phyloP scores from a whole-genome alignment of 2,888 invertebrate genomes.

The Blastobasis lacticolella region DNA sequence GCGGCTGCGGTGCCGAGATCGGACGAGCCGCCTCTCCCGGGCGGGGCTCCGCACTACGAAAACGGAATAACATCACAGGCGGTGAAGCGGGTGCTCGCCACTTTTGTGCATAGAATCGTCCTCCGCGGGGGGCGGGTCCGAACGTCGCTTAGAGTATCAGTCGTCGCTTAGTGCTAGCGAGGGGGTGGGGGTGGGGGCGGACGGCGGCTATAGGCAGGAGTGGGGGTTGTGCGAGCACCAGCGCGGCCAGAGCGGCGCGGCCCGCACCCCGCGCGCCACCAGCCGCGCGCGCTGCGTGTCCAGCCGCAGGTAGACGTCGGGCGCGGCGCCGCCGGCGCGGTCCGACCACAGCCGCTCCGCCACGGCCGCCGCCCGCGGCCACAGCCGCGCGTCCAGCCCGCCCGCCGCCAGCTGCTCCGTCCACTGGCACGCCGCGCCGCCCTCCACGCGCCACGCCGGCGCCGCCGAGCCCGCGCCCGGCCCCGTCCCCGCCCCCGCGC shows the following conservation, averaged over 20 bases:
- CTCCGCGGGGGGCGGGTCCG: too few relatives aligned
- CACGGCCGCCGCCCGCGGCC: conserved; percentile 87
- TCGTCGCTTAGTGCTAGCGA: not conserved
- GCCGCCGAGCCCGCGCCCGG: conserved; percentile 36
- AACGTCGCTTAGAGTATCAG: too few relatives aligned
- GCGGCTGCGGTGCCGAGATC: too few relatives aligned
- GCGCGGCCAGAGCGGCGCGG: conserved; percentile 84
- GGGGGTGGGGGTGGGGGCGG: too few relatives aligned
- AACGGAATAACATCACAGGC: too few relatives aligned
- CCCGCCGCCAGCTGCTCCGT: conserved; percentile 85
- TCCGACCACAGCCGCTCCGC: conserved; percentile 87
- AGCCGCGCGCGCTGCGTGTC: conserved; percentile 79
- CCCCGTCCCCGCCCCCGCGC: conserved; percentile 36
- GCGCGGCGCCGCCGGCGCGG: conserved; percentile 59
- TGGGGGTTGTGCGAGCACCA: conserved; percentile 86
- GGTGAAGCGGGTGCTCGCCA: too few relatives aligned
- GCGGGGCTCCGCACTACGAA: too few relatives aligned
- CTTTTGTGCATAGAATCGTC: too few relatives aligned
- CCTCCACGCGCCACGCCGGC: conserved; percentile 73
- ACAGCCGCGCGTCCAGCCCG: conserved; percentile 84
- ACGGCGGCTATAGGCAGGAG: conserved; percentile 71
- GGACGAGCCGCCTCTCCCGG: too few relatives aligned
- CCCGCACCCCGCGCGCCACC: conserved; percentile 75
- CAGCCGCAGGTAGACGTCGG: conserved; percentile 79
- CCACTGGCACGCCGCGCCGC: conserved; percentile 91